Evolutionary conservation across 2,113 vertebrate species (phyloP), one percentile per base, ranked within the genome.

Genomic region (Turdus rufiventris): DNA sequence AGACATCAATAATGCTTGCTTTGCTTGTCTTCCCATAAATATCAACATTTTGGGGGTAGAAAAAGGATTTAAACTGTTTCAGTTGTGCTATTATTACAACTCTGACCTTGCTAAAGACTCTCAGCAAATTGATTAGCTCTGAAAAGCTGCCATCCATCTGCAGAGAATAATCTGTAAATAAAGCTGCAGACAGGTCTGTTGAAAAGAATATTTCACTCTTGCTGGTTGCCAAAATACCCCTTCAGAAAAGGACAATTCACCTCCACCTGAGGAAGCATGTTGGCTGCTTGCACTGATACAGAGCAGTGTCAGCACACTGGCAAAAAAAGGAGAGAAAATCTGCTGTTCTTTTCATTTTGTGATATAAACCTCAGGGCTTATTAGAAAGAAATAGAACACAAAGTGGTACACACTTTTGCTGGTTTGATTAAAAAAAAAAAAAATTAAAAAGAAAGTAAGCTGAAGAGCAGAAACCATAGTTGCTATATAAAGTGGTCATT

Each of bases 111-210:
- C 61, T 89, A 76, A 82, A 93, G 58, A 53, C 61, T 50, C 51
- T 72, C 12, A 1, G 31, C 24, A 82, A 93, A 95, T 47, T 91
- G 65, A 89, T 95, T 89, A 87, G 17, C 40, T 85, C 62, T 94
- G 62, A 88, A 90, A 88, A 91, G 13, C 74, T 82, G 62, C 24
- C 23, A 82, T 68, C n/a, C 74, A 80, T 61, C 38, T 66, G 50
- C 40, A 88, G 77, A 61, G 25, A 91, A 88, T 68, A 83, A 88
- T 85, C 50, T 70, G 62, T 83, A 91, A 96, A 90, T 58, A 83
- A 94, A 73, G 16, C 36, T 85, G 40, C 34, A 90, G 50, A 48
- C 45, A 79, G 54, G 15, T 90, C 40, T 65, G 33, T 23, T 85
- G 74, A 54, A 93, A 89, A 87, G 18, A 75, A 42, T 82, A 85